Base-by-base conservation (phyloP, 2,113 vertebrate species). In the Sterna hirundo region DNA sequence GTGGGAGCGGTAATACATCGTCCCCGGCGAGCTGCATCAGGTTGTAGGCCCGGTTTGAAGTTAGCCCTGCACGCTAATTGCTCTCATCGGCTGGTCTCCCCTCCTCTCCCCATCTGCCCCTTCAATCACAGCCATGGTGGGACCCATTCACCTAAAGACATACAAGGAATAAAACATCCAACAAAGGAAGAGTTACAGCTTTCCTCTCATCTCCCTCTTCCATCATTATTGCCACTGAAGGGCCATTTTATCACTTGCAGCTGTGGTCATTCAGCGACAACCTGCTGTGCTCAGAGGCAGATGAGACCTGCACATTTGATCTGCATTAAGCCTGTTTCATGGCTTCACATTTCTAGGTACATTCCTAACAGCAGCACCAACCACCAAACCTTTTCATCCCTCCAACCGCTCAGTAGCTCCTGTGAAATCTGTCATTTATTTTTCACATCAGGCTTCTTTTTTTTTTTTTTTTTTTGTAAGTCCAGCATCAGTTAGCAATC, bases 191-290 rank as follows among this genome's bases (percentile, higher is more conserved):
- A 66, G 71, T 86, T 47, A 84, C 13, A 52, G 90, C 70, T 40
- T 61, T 49, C 66, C 84, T 86, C 85, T 62, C 71, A 89, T 94
- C 82, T 74, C 52, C 25, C 87, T 71, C 75, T 78, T 54, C 82
- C 88, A 62, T n/a, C 90, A 44, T 86, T 86, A 69, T 38, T 71
- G 93, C 95, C 25, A 54, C 77, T 27, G 54, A 76, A 72, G 77
- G 82, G 80, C 76, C 11, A 18, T 94, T 97, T 97, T 92, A 97
- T 94, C 95, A 88, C 97, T 82, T 91, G 93, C 97, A 98, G 97
- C 97, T 97, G 97, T 26, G 62, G 86, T 77, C 71, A 88, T 94
- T 94, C 26, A 27, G 90, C 3, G 91, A 92, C 57, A 36, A 81
- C 90, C 88, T 89, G 96, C 96, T 96, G 97, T 76, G 95, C 72